Evolutionary conservation across 2,888 invertebrate genomes (phyloP).

Genomic region (Phyllotreta striolata): DNA sequence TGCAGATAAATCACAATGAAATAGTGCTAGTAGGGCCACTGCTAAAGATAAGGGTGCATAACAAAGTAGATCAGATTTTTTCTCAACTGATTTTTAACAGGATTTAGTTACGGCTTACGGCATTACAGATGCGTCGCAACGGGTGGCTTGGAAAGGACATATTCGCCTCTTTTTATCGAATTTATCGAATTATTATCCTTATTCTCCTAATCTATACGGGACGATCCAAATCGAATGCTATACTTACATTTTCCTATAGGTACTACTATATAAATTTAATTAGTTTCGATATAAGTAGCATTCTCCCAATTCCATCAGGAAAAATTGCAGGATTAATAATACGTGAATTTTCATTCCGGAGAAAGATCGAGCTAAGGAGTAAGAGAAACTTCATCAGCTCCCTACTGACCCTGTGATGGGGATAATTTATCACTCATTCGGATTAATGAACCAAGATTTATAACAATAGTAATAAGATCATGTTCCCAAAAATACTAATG

Average conservation of each 20-base stretch:
- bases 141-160: constrained; percentile 19
- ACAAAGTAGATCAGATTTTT: constrained; percentile 60
- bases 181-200: constrained; percentile 26
- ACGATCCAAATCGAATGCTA: not conserved
- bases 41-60: constrained; percentile 58
- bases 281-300: too few species aligned
- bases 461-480: constrained; percentile 40
- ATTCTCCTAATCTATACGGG: constrained; percentile 10
- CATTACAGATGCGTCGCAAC: constrained; percentile 30
- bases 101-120: constrained; percentile 37
- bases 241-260: too few species aligned
- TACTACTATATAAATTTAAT: too few species aligned
- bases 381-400: constrained; percentile 45
- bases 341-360: not conserved
- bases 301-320: not conserved
- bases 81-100: constrained; percentile 57
- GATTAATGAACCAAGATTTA: constrained; percentile 44
- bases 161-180: constrained; percentile 24
- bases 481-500: constrained; percentile 38
- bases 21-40: constrained; percentile 57
- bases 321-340: constrained; percentile 8
- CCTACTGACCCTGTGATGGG: constrained; percentile 44
- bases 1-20: constrained; percentile 64
- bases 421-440: constrained; percentile 42
- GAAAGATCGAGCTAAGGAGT: constrained; percentile 20